These are phyloP conservation scores for Aporophyla lueneburgensis DNA, from an alignment of 2,888 invertebrate species.

Conservation along the genomic window DNA sequence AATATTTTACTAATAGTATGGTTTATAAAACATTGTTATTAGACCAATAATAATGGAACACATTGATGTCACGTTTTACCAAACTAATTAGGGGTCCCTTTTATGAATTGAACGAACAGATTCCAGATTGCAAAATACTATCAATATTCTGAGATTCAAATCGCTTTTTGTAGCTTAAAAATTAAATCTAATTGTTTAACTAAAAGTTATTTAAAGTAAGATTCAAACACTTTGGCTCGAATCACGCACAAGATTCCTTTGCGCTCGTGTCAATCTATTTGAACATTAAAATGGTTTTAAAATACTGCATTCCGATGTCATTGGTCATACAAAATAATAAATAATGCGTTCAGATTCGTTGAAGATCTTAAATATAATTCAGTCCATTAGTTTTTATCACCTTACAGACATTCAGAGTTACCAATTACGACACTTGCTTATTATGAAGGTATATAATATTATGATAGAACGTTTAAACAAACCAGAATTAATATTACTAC, in stretches of 20 bases:
- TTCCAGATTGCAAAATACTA: background rate
- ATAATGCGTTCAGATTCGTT: constrained; percentile 72
- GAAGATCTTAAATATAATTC: constrained; percentile 74
- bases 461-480: constrained; percentile 15
- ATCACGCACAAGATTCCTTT: background rate
- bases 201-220: constrained; percentile 11
- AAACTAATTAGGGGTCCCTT: background rate
- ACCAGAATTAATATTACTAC: constrained; percentile 14
- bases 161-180: background rate
- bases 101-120: background rate
- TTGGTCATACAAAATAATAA: constrained; percentile 38
- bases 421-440: constrained; percentile 48
- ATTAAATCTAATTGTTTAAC: constrained; percentile 16
- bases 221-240: constrained; percentile 7
- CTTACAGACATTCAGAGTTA: constrained; percentile 57
- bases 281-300: constrained; percentile 13
- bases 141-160: constrained; percentile 35
- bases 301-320: constrained; percentile 38
- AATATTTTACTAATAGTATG: constrained; percentile 28
- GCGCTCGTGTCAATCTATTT: background rate
- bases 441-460: constrained; percentile 37
- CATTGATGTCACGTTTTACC: constrained; percentile 14
- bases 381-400: constrained; percentile 70
- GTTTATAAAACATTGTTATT: constrained; percentile 30
- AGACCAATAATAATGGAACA: constrained; percentile 43